Conservation (phyloP, 64 coral and sea anemone genomes). For the Montipora cactus region DNA sequence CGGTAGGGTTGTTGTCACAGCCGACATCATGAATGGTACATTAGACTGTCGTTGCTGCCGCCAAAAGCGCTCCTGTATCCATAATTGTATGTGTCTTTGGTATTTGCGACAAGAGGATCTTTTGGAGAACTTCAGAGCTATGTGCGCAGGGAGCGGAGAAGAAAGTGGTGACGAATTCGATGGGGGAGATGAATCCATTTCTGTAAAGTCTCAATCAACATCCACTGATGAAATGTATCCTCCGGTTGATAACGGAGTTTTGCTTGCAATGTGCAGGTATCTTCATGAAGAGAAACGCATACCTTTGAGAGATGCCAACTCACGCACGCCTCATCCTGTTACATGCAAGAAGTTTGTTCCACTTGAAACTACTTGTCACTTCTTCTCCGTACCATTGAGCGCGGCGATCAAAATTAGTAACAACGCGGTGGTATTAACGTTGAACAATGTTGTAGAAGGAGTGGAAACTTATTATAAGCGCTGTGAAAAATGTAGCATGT, state of each 20-base stretch:
- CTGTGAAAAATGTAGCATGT: conserved; percentile 41
- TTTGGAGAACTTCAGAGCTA: conserved; percentile 14
- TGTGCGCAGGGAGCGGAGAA: not conserved
- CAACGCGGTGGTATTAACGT: conserved; percentile 37
- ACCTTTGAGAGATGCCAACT: not conserved
- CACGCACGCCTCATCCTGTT: not conserved
- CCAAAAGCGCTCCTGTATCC: conserved; percentile 37
- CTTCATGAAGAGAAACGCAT: conserved; percentile 16
- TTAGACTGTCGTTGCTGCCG: conserved; percentile 68
- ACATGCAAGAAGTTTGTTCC: conserved; percentile 27
- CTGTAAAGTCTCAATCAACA: not conserved
- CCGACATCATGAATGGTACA: conserved; percentile 50
- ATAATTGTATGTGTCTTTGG: conserved; percentile 70
- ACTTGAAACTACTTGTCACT: conserved; percentile 28
- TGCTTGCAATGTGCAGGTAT: conserved; percentile 54
- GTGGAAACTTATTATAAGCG: conserved; percentile 47
- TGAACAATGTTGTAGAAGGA: not conserved
- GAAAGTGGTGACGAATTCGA: not conserved
- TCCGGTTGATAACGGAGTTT: not conserved
- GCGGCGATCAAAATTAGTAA: conserved; percentile 9
- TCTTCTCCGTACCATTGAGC: conserved; percentile 23
- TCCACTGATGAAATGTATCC: conserved; percentile 12
- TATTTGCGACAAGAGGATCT: conserved; percentile 38
- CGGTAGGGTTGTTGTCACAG: conserved; percentile 53
- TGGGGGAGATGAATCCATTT: not conserved